Evolutionary conservation across 2,797 vertebrate species (phyloP).

Genomic region (Salarias fasciatus): DNA sequence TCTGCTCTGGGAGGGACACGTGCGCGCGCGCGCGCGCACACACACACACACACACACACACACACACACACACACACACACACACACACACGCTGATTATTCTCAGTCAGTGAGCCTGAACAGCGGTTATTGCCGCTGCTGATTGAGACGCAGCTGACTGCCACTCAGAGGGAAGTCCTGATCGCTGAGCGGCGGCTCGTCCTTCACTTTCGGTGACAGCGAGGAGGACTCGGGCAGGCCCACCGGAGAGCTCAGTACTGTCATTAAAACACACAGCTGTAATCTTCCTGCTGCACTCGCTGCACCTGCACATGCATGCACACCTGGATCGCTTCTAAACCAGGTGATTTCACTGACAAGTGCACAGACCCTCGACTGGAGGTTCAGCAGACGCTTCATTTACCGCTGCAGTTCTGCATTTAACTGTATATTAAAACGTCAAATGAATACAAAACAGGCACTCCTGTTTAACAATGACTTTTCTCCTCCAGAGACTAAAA

Average conservation of each 20-base stretch:
- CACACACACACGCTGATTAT: no score
- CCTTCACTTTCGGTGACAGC: slow-evolving; percentile 27
- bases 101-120: no score
- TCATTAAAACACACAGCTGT: slow-evolving; percentile 48
- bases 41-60: no score
- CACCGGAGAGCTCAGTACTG: slow-evolving; percentile 5
- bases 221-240: not conserved
- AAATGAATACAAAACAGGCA: slow-evolving; percentile 29
- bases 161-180: no score
- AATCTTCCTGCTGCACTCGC: slow-evolving; percentile 7
- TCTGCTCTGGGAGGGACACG: no score
- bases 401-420: slow-evolving; percentile 27
- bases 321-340: slow-evolving; percentile 53
- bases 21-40: no score
- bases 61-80: no score
- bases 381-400: not conserved
- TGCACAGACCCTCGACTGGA: not conserved
- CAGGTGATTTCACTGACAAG: slow-evolving; percentile 39
- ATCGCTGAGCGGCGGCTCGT: slow-evolving; percentile 19
- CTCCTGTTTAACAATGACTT: not conserved
- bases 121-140: no score
- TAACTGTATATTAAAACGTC: slow-evolving; percentile 52
- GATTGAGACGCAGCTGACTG: no score
- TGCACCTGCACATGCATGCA: slow-evolving; percentile 31
- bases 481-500: not conserved